Conservation (phyloP, 2,888 invertebrate species). For the Athrips mouffetella region DNA sequence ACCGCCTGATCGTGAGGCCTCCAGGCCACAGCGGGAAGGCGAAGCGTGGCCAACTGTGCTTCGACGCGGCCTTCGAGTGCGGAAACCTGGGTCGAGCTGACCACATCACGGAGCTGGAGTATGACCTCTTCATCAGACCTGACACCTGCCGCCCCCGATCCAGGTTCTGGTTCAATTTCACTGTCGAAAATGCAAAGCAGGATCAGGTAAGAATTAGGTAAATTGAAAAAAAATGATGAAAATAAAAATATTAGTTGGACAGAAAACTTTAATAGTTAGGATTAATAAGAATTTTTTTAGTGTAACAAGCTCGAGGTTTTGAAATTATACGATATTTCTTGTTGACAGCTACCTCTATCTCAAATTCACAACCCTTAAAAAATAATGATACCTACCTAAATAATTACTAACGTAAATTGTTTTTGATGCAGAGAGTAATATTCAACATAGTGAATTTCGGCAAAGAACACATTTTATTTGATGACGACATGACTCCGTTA, state of each 20-base stretch:
- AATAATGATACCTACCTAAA: neutral
- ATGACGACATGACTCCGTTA: slow-evolving; percentile 94
- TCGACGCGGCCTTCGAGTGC: slow-evolving; percentile 98
- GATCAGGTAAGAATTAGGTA: slow-evolving; percentile 94
- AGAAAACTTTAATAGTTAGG: too few relatives aligned
- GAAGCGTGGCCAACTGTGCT: slow-evolving; percentile 96
- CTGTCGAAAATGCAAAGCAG: slow-evolving; percentile 95
- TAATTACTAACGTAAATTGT: neutral
- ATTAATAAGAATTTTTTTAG: too few relatives aligned
- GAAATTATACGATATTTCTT: slow-evolving; percentile 10
- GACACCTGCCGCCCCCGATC: slow-evolving; percentile 97
- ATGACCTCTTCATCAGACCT: slow-evolving; percentile 96
- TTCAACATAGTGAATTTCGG: slow-evolving; percentile 98
- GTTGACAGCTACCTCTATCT: too few relatives aligned
- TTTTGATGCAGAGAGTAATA: slow-evolving; percentile 87
- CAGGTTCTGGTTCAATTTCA: slow-evolving; percentile 98
- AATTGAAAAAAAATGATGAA: too few relatives aligned
- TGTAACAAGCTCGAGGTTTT: too few relatives aligned
- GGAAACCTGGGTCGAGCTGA: slow-evolving; percentile 98
- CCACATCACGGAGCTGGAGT: slow-evolving; percentile 94
- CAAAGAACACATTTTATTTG: slow-evolving; percentile 92
- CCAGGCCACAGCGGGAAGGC: slow-evolving; percentile 96
- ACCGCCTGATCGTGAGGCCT: slow-evolving; percentile 90
- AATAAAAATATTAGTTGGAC: too few relatives aligned
- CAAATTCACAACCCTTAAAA: too few relatives aligned